A percentile compares a stretch with the other conserved stretches of the same genome.
These are phyloP conservation scores for Tetrao urogallus DNA, from an alignment of 2,113 vertebrate genomes.

Conservation along the genomic window DNA sequence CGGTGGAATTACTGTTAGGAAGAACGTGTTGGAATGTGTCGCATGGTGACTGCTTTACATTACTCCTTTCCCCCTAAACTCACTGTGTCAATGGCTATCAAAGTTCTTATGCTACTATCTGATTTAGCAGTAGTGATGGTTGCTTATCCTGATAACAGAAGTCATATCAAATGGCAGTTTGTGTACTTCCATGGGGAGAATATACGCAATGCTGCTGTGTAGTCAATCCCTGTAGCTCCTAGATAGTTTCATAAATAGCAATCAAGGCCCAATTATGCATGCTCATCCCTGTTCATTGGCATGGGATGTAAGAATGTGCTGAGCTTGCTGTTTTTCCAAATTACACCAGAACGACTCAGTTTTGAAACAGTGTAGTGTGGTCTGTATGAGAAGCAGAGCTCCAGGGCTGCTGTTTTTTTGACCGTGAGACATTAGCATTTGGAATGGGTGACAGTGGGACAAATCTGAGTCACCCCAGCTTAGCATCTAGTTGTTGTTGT, in stretches of 20 bases:
- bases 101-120: not conserved
- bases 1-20: not conserved
- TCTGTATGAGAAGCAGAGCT: not conserved
- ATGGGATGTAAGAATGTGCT: not conserved
- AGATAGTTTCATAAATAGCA: not conserved
- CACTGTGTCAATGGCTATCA: not conserved
- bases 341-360: not conserved
- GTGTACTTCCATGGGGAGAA: not conserved
- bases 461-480: not conserved
- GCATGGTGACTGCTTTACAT: not conserved
- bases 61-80: not conserved
- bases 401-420: not conserved
- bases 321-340: not conserved
- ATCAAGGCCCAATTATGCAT: not conserved
- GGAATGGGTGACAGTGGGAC: not conserved
- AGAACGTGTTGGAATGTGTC: fast-evolving
- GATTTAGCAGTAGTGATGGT: not conserved
- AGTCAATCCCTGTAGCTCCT: not conserved
- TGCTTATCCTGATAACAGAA: not conserved
- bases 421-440: fast-evolving
- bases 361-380: not conserved
- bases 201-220: not conserved
- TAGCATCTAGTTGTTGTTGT: not conserved
- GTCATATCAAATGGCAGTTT: not conserved
- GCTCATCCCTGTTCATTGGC: not conserved